Evolutionary conservation across 2,113 vertebrate genomes (phyloP).

Genomic region (Mesembrinibis cayennensis): DNA sequence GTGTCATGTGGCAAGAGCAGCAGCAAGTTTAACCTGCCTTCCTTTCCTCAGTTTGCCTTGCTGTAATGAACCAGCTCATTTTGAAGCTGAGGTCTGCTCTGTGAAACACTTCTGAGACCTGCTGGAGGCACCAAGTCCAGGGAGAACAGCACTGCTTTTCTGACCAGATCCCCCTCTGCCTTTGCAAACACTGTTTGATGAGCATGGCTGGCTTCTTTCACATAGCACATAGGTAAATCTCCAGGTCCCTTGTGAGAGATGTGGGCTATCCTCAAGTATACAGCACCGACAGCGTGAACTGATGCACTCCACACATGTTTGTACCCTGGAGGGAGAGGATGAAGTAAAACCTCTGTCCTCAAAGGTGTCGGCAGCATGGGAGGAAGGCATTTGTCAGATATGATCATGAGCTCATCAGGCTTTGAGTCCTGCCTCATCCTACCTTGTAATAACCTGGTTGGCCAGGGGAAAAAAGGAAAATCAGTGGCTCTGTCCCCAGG

Average conservation of each 20-base stretch:
- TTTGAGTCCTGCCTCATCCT: background rate
- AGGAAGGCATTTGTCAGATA: background rate
- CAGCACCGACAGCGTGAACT: background rate
- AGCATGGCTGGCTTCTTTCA: background rate
- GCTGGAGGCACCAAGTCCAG: background rate
- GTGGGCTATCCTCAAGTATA: background rate
- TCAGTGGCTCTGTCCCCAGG: background rate
- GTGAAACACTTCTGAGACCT: background rate
- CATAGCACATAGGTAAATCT: background rate
- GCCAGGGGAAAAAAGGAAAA: background rate
- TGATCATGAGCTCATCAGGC: background rate
- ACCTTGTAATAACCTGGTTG: background rate
- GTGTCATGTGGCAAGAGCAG: background rate
- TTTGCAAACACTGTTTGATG: fast-evolving
- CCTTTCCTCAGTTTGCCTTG: background rate
- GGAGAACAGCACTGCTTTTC: background rate
- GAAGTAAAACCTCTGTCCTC: background rate
- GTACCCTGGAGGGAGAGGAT: background rate
- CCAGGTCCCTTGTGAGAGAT: background rate
- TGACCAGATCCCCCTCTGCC: background rate
- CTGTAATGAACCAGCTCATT: background rate
- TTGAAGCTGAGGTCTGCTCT: background rate
- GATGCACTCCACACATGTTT: background rate
- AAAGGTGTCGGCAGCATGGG: background rate
- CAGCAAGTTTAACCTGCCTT: background rate